Percentiles rank a stretch among this genome's conserved stretches.
Conservation (phyloP, 2,113 vertebrate genomes). For the Catharus fuscescens region DNA sequence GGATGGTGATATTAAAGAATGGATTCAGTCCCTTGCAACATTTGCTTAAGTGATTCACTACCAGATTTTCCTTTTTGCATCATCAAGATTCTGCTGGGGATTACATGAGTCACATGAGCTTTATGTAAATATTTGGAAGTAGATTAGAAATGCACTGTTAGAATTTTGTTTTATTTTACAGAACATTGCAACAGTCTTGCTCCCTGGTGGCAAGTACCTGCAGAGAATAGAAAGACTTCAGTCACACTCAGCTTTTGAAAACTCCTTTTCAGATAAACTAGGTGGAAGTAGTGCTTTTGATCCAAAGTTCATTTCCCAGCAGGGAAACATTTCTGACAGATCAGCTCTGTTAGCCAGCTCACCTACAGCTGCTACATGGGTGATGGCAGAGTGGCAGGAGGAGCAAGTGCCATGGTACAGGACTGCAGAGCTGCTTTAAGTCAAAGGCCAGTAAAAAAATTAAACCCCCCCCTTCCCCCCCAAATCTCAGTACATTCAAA, state of each 20-base stretch:
- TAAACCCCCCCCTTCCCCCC: neutral
- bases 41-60: neutral
- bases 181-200: neutral
- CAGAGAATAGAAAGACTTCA: neutral
- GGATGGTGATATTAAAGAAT: neutral
- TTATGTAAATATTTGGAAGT: neutral
- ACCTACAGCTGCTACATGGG: neutral
- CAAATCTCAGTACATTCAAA: neutral
- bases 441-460: neutral
- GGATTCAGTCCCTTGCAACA: neutral
- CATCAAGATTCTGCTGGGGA: neutral
- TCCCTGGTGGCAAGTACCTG: neutral
- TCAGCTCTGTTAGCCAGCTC: neutral
- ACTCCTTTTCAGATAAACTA: neutral
- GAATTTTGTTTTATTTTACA: neutral
- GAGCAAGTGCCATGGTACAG: neutral
- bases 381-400: neutral
- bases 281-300: neutral
- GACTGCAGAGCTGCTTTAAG: neutral
- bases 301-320: neutral
- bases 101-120: neutral
- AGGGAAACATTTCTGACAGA: neutral
- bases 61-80: neutral
- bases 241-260: neutral
- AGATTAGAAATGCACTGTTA: neutral